Evolutionary conservation across 2,113 vertebrate species (phyloP), one percentile per base, ranked within the genome.

Genomic region (Chaetura pelagica): DNA sequence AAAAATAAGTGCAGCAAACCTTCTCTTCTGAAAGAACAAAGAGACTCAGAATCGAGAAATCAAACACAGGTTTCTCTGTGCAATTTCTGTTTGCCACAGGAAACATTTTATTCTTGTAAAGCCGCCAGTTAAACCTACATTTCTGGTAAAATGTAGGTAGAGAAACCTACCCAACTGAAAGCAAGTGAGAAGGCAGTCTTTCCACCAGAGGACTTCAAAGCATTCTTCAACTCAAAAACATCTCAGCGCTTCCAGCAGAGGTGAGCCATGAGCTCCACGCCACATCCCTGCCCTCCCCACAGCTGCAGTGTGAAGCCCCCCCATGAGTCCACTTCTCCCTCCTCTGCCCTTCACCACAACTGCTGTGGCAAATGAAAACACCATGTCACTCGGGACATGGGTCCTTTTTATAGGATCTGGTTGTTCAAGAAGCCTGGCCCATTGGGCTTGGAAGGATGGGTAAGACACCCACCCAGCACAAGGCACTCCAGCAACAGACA

Each of bases 61-160:
- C 69, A 84, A 71, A 87, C n/a, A 49, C 1, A 0, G 5, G 57
- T 67, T 89, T 74, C 61, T 91, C 48, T 19, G 81, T 4, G 44
- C 4, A 4, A 87, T 32, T 92, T 81, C 72, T 89, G 52, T 59
- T 89, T 84, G 84, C 44, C 76, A 89, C 86, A 92, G 93, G 95
- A 94, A 96, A 78, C 21, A 40, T 75, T 62, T 7, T 90, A 46
- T 62, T 93, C 72, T 77, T 46, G 42, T 74, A 64, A 92, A 89
- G 76, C 23, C 84, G 0, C 38, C 48, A 91, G 40, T 42, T 68
- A 87, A 80, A 84, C 34, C 57, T 72, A 74, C 64, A 10, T 32
- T 94, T 90, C 83, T 93, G 61, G 63, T 94, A 78, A 97, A 96
- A 16, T n/a, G 29, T 34, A 87, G 55, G 68, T 30, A 81, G 83